Evolutionary conservation across 2,888 invertebrate species (phyloP).

Genomic region (Acrocyrtus sp.): DNA sequence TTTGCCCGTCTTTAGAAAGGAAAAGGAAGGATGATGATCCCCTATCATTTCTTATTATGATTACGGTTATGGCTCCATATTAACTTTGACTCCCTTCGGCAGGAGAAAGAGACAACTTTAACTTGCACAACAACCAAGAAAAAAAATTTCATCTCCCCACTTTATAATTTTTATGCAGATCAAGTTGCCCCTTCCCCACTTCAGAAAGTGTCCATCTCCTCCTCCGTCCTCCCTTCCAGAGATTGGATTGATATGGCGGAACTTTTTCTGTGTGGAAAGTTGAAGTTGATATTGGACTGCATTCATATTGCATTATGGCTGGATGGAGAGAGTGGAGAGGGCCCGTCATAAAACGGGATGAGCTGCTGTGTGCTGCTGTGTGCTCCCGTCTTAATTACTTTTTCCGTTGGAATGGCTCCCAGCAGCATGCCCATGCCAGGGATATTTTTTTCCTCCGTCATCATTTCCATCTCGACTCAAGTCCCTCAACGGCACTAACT

Average conservation of each 20-base stretch:
- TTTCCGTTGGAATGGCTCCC: constrained; percentile 4
- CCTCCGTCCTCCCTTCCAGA: too few species aligned
- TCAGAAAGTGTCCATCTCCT: too few species aligned
- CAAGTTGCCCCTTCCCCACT: neutral
- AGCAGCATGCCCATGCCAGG: neutral
- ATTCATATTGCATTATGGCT: constrained; percentile 18
- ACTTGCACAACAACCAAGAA: too few species aligned
- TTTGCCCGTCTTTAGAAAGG: too few species aligned
- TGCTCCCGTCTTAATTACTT: neutral
- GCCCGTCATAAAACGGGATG: constrained; percentile 24
- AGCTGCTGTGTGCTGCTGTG: neutral
- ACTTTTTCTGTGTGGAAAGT: neutral
- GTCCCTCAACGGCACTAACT: constrained; percentile 1
- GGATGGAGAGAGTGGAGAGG: constrained; percentile 25
- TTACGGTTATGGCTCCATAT: constrained; percentile 23
- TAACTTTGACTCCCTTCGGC: neutral
- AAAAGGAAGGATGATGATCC: constrained; percentile 37
- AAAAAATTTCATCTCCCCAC: neutral
- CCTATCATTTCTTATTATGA: constrained; percentile 36
- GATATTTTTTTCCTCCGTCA: neutral
- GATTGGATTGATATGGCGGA: neutral
- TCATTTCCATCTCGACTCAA: too few species aligned
- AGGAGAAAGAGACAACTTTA: neutral
- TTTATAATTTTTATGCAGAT: neutral
- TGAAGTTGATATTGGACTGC: constrained; percentile 18